A percentile compares a stretch with the other conserved stretches of the same genome.
These are phyloP conservation scores for Cephus cinctus DNA, from an alignment of 1,140 invertebrate genomes.

Conservation along the genomic window DNA sequence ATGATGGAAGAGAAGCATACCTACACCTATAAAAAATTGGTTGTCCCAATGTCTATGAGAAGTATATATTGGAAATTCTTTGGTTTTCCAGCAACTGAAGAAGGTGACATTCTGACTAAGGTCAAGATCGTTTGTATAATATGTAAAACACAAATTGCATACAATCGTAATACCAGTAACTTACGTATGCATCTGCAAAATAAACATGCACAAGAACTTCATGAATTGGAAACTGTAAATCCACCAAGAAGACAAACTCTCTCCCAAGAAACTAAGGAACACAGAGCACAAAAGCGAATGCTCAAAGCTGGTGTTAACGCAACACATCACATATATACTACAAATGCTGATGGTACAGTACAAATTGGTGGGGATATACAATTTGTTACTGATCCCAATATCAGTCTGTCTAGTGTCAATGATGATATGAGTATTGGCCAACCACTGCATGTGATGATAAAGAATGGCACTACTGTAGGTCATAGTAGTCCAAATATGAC, in stretches of 20 bases:
- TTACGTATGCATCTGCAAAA: slow-evolving; percentile 63
- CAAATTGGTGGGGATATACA: slow-evolving; percentile 54
- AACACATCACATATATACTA: slow-evolving; percentile 51
- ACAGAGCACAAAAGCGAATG: slow-evolving; percentile 45
- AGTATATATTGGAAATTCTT: slow-evolving; percentile 69
- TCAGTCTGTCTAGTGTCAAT: slow-evolving; percentile 40
- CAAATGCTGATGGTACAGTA: slow-evolving; percentile 52
- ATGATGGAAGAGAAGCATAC: slow-evolving; percentile 53
- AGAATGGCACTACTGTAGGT: slow-evolving; percentile 25
- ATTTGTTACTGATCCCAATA: slow-evolving; percentile 50
- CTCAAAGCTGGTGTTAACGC: slow-evolving; percentile 38
- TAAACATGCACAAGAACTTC: slow-evolving; percentile 57
- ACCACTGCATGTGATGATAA: slow-evolving; percentile 47
- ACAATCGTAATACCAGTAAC: slow-evolving; percentile 67
- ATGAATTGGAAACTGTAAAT: slow-evolving; percentile 48
- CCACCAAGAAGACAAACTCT: slow-evolving; percentile 39
- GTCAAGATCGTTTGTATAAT: slow-evolving; percentile 64
- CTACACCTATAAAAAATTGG: slow-evolving; percentile 55
- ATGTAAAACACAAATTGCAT: slow-evolving; percentile 63
- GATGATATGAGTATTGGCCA: slow-evolving; percentile 45
- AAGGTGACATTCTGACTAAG: slow-evolving; percentile 64
- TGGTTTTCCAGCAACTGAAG: slow-evolving; percentile 64
- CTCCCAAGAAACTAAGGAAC: slow-evolving; percentile 46
- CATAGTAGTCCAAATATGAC: slow-evolving; percentile 33
- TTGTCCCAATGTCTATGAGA: slow-evolving; percentile 62